A percentile compares a stretch with the other conserved stretches of the same genome.
phyloP scores from a whole-genome alignment of 2,797 vertebrate species.

The Apodemus agrarius region DNA sequence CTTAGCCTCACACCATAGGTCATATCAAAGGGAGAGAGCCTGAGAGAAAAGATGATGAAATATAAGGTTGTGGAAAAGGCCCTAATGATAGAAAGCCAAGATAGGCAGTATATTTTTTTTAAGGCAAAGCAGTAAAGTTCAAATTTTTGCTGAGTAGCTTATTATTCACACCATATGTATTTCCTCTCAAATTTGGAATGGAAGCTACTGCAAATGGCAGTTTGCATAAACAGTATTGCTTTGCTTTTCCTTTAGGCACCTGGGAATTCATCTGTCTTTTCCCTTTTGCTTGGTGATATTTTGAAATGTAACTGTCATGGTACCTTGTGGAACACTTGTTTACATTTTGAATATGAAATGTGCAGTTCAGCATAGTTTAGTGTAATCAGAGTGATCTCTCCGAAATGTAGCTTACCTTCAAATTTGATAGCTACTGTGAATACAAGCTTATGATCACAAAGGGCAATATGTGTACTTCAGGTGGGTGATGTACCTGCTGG shows the following conservation, averaged over 20 bases:
- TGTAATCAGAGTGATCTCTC: background rate
- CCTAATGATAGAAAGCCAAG: background rate
- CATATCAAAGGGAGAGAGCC: background rate
- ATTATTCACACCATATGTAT: background rate
- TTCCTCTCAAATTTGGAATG: slow-evolving; percentile 26
- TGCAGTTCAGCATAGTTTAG: background rate
- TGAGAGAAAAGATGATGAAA: background rate
- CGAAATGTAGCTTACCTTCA: background rate
- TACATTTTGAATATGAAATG: background rate
- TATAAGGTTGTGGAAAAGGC: background rate
- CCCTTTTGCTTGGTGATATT: background rate
- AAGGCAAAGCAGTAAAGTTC: background rate
- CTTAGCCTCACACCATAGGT: background rate
- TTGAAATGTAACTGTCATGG: slow-evolving; percentile 12
- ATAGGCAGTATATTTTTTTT: background rate
- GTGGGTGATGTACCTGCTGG: background rate
- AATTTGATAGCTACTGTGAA: background rate
- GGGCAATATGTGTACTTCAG: background rate
- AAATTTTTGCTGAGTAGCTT: background rate
- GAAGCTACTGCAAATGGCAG: background rate
- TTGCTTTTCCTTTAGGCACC: slow-evolving; percentile 5
- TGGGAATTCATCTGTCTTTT: background rate
- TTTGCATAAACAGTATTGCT: background rate
- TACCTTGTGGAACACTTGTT: background rate
- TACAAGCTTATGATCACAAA: background rate